A percentile compares a stretch with the other conserved stretches of the same genome.
These are phyloP conservation scores for Piprites chloris DNA, from an alignment of 2,113 vertebrate genomes.

Conservation along the genomic window DNA sequence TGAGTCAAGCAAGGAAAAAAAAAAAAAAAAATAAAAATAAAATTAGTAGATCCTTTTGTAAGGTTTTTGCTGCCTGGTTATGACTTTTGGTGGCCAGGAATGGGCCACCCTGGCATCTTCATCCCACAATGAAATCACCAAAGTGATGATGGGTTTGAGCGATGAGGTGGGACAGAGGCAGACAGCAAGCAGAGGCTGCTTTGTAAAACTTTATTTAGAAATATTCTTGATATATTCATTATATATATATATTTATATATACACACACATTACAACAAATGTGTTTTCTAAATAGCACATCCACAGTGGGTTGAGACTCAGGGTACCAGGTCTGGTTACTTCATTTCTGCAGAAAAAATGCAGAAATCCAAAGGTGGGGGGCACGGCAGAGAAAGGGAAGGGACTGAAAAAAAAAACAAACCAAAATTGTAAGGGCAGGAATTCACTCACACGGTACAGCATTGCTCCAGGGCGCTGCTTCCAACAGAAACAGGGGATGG, in stretches of 20 bases:
- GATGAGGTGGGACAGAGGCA: neutral
- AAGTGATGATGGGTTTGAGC: rapidly evolving
- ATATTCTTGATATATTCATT: conserved; percentile 86
- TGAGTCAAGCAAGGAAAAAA: neutral
- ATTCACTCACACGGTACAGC: conserved; percentile 74
- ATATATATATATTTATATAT: conserved; percentile 78
- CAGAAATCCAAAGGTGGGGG: conserved; percentile 70
- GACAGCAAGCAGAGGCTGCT: conserved; percentile 43
- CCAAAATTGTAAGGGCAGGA: neutral
- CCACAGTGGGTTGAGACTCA: conserved; percentile 72
- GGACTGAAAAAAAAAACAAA: neutral
- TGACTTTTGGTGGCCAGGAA: neutral
- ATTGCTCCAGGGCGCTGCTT: conserved; percentile 67
- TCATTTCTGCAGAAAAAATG: conserved; percentile 79
- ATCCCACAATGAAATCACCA: rapidly evolving
- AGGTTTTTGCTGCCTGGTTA: neutral
- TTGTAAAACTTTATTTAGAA: conserved; percentile 87
- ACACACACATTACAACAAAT: conserved; percentile 83
- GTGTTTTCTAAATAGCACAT: conserved; percentile 79
- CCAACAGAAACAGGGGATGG: neutral
- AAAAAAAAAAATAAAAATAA: neutral
- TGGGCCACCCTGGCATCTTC: neutral
- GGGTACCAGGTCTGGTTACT: conserved; percentile 83
- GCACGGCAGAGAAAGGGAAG: neutral
- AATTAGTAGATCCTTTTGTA: neutral